Percentiles rank a stretch among this genome's conserved stretches.
Evolutionary conservation across 2,113 vertebrate genomes (phyloP).

Genomic region (Otus sunia): DNA sequence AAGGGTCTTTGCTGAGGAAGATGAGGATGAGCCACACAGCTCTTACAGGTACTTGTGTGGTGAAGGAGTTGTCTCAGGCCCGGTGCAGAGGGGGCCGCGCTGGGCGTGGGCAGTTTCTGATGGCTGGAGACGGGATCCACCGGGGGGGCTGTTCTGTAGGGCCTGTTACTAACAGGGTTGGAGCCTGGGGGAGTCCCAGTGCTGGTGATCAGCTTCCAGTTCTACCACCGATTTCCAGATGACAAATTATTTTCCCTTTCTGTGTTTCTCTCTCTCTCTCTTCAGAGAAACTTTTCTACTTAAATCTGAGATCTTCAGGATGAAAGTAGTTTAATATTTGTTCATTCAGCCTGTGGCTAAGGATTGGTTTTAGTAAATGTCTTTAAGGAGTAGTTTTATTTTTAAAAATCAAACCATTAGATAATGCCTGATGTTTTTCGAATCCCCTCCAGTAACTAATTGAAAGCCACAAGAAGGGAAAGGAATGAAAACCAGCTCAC

Average conservation of each 20-base stretch:
- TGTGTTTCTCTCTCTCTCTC: neutral
- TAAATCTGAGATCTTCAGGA: neutral
- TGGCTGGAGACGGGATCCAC: neutral
- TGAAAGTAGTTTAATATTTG: neutral
- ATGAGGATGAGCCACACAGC: neutral
- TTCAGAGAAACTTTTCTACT: neutral
- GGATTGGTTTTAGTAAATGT: neutral
- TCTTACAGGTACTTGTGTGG: neutral
- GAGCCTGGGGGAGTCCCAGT: neutral
- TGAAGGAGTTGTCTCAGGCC: too few relatives aligned
- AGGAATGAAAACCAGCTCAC: neutral
- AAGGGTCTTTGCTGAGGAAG: too few relatives aligned
- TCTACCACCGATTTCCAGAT: neutral
- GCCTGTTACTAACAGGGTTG: neutral
- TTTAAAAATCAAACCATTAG: neutral
- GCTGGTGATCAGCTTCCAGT: neutral
- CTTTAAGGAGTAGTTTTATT: neutral
- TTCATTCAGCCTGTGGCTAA: neutral
- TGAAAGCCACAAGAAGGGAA: neutral
- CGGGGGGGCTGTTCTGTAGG: fast-evolving
- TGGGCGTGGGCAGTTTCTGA: neutral
- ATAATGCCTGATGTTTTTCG: neutral
- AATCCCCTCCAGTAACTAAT: neutral
- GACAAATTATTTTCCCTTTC: neutral
- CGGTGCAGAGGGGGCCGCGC: neutral